Evolutionary conservation across 2,888 invertebrate genomes (phyloP).

Genomic region (Monopis laevigella): DNA sequence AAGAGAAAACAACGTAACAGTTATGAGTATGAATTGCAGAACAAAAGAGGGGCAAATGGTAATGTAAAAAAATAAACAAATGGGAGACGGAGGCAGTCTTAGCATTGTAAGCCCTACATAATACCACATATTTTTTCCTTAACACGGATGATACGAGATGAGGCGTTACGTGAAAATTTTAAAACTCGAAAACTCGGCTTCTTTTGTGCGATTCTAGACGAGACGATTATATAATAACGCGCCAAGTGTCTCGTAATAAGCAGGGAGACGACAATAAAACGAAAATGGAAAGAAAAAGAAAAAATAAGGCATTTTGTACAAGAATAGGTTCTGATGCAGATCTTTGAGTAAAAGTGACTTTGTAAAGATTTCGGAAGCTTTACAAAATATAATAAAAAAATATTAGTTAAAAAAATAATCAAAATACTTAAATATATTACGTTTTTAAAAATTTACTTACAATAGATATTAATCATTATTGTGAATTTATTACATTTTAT

Average conservation of each 20-base stretch:
- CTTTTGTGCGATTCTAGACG: constrained; percentile 19
- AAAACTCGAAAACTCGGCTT: constrained; percentile 19
- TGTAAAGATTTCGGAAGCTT: too few relatives aligned
- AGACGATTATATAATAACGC: constrained; percentile 25
- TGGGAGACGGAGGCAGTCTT: constrained; percentile 21
- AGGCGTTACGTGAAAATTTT: constrained; percentile 23
- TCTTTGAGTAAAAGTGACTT: too few relatives aligned
- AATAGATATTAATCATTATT: too few relatives aligned
- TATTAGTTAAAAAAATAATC: too few relatives aligned
- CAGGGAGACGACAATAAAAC: constrained; percentile 20
- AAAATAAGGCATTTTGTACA: constrained; percentile 1
- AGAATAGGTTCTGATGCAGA: too few relatives aligned
- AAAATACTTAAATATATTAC: too few relatives aligned
- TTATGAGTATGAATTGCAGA: constrained; percentile 8
- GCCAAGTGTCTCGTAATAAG: constrained; percentile 24
- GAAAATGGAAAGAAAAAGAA: constrained; percentile 16
- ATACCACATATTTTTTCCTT: constrained; percentile 26
- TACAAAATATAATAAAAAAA: too few relatives aligned
- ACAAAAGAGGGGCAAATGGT: constrained; percentile 19
- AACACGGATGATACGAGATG: constrained; percentile 23
- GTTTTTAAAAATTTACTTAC: too few relatives aligned
- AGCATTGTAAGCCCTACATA: constrained; percentile 22
- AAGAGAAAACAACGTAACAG: too few relatives aligned
- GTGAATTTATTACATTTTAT: too few relatives aligned
- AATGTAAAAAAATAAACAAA: constrained; percentile 23